Base-by-base conservation (phyloP, 2,797 vertebrate species). In the Rhynchotus rufescens region DNA sequence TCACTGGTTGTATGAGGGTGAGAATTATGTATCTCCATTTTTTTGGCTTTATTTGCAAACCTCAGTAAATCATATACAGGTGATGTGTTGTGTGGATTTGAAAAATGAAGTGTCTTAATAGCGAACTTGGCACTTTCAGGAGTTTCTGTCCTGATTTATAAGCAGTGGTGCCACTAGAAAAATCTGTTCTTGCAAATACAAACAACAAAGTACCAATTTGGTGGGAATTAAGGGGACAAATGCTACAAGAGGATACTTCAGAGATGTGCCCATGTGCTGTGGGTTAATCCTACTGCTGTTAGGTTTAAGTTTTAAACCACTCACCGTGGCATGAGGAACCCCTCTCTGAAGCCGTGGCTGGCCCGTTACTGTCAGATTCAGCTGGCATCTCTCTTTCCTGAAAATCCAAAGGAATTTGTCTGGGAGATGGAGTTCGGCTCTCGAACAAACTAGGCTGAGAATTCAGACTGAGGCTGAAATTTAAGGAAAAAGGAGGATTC, bases 321-420 rank as follows among this genome's bases (percentile, higher is more conserved):
- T 77, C 64, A 45, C 74, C 75, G 45, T 87, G 36, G 19, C 71
- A 76, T 54, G 47, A 89, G 80, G 92, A 87, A 49, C 44, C 73
- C 88, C 80, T 86, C 77, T 49, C 77, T 57, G 68, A 67, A 59
- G 76, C 65, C 71, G 44, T 6, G 1, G 49, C 88, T 92, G 88
- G 30, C 61, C 56, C 73, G 67, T 67, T 88, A 51, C 40, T 68
- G 64, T 69, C 80, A 80, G 74, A 85, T 75, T 79, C 79, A 62
- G 57, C 67, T 77, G 88, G 62, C 75, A 73, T 62, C 74, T 65
- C 7, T 77, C 61, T 72, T 93, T 85, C 94, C 72, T 84, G 88
- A 90, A 95, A 92, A 95, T 86, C 85, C 89, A 85, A 65, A 96
- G 94, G 59, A 86, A 86, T 92, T 95, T 92, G 80, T 88, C 49